Evolutionary conservation across 2,888 invertebrate genomes (phyloP), one percentile per base, ranked within the genome.

Genomic region (Halictus ligatus): DNA sequence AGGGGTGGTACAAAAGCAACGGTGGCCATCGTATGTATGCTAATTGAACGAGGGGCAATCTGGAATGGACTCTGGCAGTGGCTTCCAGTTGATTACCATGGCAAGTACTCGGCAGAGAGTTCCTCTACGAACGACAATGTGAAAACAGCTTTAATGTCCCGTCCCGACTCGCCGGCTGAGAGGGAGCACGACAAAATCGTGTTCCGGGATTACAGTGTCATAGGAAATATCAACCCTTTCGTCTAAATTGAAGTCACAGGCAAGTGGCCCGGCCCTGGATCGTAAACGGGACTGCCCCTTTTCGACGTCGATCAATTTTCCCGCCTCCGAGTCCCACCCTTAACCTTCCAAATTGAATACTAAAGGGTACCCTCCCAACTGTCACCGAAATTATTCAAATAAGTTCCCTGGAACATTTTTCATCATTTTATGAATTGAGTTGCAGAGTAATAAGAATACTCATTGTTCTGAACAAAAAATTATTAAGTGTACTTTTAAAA

Each of bases 41-140:
- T 90, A 89, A 89, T 90, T 90, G 90, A 90, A 90, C 87, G 89
- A 87, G 87, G 80, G 80, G 83, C 88, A 89, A 88, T 89, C 84
- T 86, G 84, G 84, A 90, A 89, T 85, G 85, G 84, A 81, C 86
- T 73, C 81, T 82, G 88, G 64, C 82, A 85, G 83, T 78, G 84
- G 88, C 83, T 89, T 90, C 89, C 83, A 88, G 76, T 89, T 90
- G 88, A 90, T 90, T 90, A 86, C 78, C 79, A 83, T 89, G 88
- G 84, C 83, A 84, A 89, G 87, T 85, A 81, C 84, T 84, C 81
- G 80, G 67, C 35, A 13, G 71, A 43, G 85, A 78, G 84, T 85
- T 79, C 75, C 80, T 73, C 67, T 50, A 69, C 85, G 84, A 81
- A 85, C 81, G 84, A 89, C 89, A 89, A 89, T 81, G 87, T 85